Evolutionary conservation across 2,113 vertebrate genomes (phyloP).

Genomic region (Phrynocephalus versicolor): DNA sequence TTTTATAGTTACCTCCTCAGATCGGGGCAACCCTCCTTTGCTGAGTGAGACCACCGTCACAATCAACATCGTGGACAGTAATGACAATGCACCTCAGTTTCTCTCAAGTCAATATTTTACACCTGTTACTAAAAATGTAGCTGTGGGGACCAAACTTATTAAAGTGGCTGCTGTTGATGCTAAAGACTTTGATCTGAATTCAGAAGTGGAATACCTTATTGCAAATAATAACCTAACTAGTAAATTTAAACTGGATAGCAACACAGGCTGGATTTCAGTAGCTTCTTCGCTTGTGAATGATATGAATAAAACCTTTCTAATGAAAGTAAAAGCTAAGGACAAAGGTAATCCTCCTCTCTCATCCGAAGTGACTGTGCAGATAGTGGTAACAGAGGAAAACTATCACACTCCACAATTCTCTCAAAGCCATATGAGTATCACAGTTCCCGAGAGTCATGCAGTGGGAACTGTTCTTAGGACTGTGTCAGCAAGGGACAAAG

Average conservation of each 20-base stretch:
- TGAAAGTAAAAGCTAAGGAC: constrained; percentile 87
- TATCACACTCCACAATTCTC: constrained; percentile 95
- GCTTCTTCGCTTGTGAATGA: constrained; percentile 86
- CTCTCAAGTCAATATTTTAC: constrained; percentile 84
- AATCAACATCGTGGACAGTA: constrained; percentile 92
- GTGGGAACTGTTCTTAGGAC: constrained; percentile 85
- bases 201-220: constrained; percentile 88
- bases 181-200: constrained; percentile 94
- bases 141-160: constrained; percentile 87
- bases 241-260: constrained; percentile 87
- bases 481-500: constrained; percentile 90
- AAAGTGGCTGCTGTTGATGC: constrained; percentile 86
- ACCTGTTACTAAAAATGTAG: constrained; percentile 92
- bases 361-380: constrained; percentile 75
- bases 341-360: constrained; percentile 92
- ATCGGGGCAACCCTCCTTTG: constrained; percentile 84
- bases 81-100: constrained; percentile 91
- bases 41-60: constrained; percentile 95
- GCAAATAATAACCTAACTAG: constrained; percentile 78
- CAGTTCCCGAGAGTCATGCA: constrained; percentile 85
- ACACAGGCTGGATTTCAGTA: constrained; percentile 89
- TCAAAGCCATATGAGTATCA: constrained; percentile 86
- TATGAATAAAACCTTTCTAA: constrained; percentile 83
- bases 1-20: constrained; percentile 94
- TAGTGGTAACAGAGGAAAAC: constrained; percentile 94